Base-by-base conservation (phyloP, 2,888 invertebrate genomes). In the Drosophila dives region DNA sequence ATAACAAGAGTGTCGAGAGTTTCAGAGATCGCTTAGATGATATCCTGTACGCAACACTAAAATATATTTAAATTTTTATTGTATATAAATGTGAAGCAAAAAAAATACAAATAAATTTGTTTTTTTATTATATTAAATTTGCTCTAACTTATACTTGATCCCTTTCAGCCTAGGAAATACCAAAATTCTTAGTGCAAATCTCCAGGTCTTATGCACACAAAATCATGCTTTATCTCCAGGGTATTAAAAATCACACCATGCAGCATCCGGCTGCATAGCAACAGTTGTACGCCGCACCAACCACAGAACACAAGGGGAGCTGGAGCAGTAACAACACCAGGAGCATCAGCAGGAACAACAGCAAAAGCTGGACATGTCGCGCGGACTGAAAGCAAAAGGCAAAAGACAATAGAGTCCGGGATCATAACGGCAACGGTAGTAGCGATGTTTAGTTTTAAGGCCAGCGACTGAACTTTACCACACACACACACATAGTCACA, bases 391-490 rank as follows among this genome's bases (percentile, higher is more conserved):
- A 65, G 64, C 55, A 72, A 66, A 75, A 58, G 53, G 63, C 60
- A 64, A 33, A 49, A 60, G 56, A 77, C 77, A 77, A 77, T 63
- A 36, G 64, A 72, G 56, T 51, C 62, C 55, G 67, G 71, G 75
- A 66, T 67, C 69, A 72, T 66, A 82, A 64, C 50, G 62, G 60
- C 70, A 72, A 53, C 50, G 59, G 59, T 45, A 54, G 60, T 59
- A 56, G 60, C 64, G 36, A 34, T 74, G 68, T 73, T 66, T 63
- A 74, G 74, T 71, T 76, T 68, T 76, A 74, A 73, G 74, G 40
- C 49, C 55, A 40, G 7, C 53, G 5, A 17, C 50, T 38, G 29
- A 50, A 34, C 50, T 69, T 51, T 55, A 55, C 64, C 34, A 53
- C 38, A 56, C 67, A 45, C 58, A 62, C 81, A 51, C 42, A 23